Evolutionary conservation across 2,888 invertebrate species (phyloP), one percentile per base, ranked within the genome.

Genomic region (Belgica antarctica): DNA sequence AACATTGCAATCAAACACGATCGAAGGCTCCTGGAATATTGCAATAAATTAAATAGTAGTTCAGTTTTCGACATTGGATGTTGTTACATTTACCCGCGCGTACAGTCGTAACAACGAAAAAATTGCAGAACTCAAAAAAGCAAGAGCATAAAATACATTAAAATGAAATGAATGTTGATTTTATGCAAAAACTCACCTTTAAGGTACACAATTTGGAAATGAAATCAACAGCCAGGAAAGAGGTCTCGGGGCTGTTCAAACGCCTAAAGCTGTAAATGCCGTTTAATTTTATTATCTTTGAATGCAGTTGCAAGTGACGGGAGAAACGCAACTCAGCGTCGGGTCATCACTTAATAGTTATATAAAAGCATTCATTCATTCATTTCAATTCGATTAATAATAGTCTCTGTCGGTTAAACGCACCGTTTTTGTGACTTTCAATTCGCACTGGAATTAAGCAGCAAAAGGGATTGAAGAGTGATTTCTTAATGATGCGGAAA

Each of bases 11-110:
- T 41, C 41, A 4, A 52, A 52, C 59, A 52, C 52, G 52, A 52
- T 24, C 25, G 27, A 59, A 62, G n/a, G 57, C 57, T 19, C 31
- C 19, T 24, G 19, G 57, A 68, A 68, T 28, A 19, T 34, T 68
- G 52, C 31, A 68, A 68, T 68, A 68, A 68, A 68, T 68, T 68
- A 68, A 68, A 68, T 68, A 68, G 66, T 66, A 66, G 68, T 68
- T 68, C 28, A 68, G 22, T 41, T n/a, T n/a, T 63, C 36, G n/a
- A n/a, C n/a, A n/a, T n/a, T 24, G 2, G 25, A 27, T 59, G 59
- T 27, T 27, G 19, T 46, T 52, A 27, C 10, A 59, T 27, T 59
- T 27, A 27, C 24, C 52, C 19, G 59, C 27, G 59, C 1, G 59
- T 15, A n/a, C n/a, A n/a, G n/a, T n/a, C n/a, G 34, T 31, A 46